Conservation (phyloP, 2,797 vertebrate genomes). For the Glyptemys insculpta region DNA sequence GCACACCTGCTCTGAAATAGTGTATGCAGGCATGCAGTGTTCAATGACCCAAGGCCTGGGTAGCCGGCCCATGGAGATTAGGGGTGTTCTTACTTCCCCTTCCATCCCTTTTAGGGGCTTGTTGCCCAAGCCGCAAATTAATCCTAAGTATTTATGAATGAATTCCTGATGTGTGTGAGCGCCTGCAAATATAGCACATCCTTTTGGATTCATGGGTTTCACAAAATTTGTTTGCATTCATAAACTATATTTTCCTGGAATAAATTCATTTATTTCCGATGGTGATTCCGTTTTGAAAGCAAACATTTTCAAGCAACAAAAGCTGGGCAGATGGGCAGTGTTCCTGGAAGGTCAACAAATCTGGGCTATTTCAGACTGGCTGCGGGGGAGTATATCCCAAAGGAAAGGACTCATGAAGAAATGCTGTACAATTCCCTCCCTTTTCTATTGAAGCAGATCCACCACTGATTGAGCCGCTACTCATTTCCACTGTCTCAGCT, state of each 20-base stretch:
- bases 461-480: not conserved
- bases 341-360: not conserved
- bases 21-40: not conserved
- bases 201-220: not conserved
- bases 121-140: not conserved
- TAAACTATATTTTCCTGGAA: not conserved
- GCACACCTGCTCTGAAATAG: not conserved
- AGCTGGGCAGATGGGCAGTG: not conserved
- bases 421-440: not conserved
- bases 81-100: not conserved
- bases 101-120: not conserved
- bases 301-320: not conserved
- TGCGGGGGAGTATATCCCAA: not conserved
- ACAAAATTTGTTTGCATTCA: not conserved
- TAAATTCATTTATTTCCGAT: not conserved
- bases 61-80: not conserved
- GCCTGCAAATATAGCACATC: not conserved
- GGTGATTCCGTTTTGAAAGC: not conserved
- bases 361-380: not conserved
- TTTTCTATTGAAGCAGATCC: not conserved
- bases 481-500: not conserved
- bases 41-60: not conserved
- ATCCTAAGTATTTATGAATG: not conserved
- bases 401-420: not conserved
- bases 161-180: not conserved